These are phyloP conservation scores for Rhineura floridana DNA, from an alignment of 2,113 vertebrate species.

Conservation along the genomic window DNA sequence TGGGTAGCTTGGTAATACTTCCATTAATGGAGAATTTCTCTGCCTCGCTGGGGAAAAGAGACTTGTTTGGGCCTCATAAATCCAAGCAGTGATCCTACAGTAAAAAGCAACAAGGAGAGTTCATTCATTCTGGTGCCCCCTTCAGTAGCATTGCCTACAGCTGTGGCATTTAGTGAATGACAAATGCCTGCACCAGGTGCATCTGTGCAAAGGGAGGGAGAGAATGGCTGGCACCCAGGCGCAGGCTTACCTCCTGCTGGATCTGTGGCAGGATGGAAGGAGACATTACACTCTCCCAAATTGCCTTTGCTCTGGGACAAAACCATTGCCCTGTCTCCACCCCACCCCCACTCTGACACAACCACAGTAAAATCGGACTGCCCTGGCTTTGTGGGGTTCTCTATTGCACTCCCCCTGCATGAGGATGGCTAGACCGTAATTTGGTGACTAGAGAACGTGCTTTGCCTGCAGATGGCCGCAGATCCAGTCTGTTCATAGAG, in stretches of 20 bases:
- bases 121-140: conserved; percentile 41
- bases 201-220: neutral
- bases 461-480: too few relatives aligned
- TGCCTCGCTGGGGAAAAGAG: conserved; percentile 55
- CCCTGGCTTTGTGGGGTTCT: too few relatives aligned
- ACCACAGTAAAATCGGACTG: too few relatives aligned
- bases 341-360: too few relatives aligned
- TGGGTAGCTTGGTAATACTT: conserved; percentile 68
- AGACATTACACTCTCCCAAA: neutral
- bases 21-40: conserved; percentile 70
- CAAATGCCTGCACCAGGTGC: neutral
- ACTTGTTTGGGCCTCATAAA: conserved; percentile 61
- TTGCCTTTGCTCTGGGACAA: neutral
- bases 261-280: too few relatives aligned
- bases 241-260: neutral
- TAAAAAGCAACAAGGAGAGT: conserved; percentile 45
- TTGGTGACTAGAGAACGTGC: too few relatives aligned
- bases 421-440: too few relatives aligned
- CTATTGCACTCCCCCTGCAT: too few relatives aligned
- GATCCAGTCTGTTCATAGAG: too few relatives aligned
- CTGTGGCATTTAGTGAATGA: conserved; percentile 45
- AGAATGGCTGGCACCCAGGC: neutral
- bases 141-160: conserved; percentile 19
- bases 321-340: too few relatives aligned
- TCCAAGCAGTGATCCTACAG: conserved; percentile 57